phyloP scores from a whole-genome alignment of 2,888 invertebrate species.

The Stictocephala bisonia region DNA sequence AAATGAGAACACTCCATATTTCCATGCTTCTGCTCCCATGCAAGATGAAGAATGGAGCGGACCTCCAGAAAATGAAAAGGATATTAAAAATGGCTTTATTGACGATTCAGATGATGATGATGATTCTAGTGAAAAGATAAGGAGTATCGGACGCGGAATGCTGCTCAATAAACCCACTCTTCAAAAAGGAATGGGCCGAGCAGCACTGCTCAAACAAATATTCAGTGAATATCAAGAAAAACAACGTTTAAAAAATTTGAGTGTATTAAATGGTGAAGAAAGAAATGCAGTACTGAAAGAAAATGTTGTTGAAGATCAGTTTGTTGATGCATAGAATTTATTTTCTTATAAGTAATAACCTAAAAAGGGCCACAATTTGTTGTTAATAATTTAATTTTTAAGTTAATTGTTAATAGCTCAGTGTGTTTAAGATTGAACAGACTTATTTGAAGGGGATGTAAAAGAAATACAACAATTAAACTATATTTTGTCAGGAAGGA shows the following conservation, averaged over 20 bases:
- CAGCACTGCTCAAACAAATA: constrained; percentile 1
- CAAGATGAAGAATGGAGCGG: constrained; percentile 31
- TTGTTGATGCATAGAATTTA: no score
- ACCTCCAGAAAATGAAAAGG: background rate
- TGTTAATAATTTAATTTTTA: no score
- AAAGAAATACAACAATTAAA: no score
- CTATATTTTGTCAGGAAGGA: no score
- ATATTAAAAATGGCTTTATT: background rate
- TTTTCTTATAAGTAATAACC: no score
- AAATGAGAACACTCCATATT: background rate
- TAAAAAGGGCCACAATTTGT: no score
- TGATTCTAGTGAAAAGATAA: background rate
- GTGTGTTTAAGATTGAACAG: no score
- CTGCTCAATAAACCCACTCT: background rate
- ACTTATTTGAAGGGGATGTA: no score
- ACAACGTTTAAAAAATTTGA: background rate
- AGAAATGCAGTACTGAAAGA: background rate
- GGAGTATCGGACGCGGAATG: background rate
- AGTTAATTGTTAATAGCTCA: no score
- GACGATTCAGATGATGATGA: constrained; percentile 2
- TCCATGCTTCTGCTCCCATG: background rate
- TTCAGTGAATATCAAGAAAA: background rate
- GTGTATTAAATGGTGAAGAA: background rate
- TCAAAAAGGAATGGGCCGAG: constrained; percentile 12
- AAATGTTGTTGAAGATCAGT: background rate